Conservation (phyloP, 2,797 vertebrate species). For the Danionella dracula region DNA sequence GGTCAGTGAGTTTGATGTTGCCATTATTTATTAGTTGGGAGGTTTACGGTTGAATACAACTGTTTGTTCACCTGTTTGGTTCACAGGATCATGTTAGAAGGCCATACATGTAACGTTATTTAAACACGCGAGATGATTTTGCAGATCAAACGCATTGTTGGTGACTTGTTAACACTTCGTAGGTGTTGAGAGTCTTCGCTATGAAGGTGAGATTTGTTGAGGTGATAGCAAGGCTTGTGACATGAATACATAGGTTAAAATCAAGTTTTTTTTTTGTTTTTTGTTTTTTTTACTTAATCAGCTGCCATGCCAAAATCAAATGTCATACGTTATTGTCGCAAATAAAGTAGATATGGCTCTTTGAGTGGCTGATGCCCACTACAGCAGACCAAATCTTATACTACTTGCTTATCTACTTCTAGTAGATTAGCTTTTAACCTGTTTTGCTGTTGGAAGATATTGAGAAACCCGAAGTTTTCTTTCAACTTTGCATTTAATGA, state of each 20-base stretch:
- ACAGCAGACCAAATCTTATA: no score
- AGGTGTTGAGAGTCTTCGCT: not conserved
- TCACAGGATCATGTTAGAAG: not conserved
- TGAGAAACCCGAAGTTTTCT: no score
- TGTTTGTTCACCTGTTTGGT: not conserved
- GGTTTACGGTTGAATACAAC: not conserved
- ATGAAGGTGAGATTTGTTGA: not conserved
- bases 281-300: slow-evolving; percentile 16
- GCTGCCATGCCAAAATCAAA: not conserved
- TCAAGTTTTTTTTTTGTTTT: not conserved
- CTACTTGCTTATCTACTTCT: no score
- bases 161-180: not conserved
- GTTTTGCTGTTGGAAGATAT: no score
- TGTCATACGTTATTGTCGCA: no score
- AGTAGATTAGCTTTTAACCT: no score
- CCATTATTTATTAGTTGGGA: not conserved
- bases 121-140: not conserved
- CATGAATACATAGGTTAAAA: slow-evolving; percentile 30
- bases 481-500: no score
- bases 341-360: no score
- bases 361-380: no score
- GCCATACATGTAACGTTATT: not conserved
- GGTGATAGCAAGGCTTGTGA: not conserved
- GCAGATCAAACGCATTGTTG: not conserved
- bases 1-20: not conserved